phyloP scores from a whole-genome alignment of 2,113 vertebrate species.

The Archilochus colubris region DNA sequence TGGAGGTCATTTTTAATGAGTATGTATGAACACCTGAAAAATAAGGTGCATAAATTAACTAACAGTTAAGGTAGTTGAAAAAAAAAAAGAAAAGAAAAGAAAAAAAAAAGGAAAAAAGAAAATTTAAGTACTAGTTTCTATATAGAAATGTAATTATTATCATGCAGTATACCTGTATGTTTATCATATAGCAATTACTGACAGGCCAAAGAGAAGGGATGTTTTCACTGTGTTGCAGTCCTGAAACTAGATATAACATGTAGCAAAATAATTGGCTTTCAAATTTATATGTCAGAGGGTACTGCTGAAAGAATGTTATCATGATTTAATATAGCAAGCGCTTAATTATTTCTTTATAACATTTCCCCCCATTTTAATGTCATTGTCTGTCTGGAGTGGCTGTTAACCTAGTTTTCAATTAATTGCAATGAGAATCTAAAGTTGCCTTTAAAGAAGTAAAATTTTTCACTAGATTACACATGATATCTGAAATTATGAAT shows the following conservation, averaged over 20 bases:
- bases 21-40: slow-evolving; percentile 69
- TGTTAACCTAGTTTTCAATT: slow-evolving; percentile 83
- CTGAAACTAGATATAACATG: background rate
- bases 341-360: slow-evolving; percentile 60
- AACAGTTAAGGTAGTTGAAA: slow-evolving; percentile 68
- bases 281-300: slow-evolving; percentile 20
- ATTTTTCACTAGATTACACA: slow-evolving; percentile 44
- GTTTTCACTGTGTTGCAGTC: slow-evolving; percentile 27
- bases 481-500: slow-evolving; percentile 40
- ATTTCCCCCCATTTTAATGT: slow-evolving; percentile 13
- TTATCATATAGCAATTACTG: slow-evolving; percentile 59
- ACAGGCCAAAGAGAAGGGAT: slow-evolving; percentile 37
- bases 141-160: slow-evolving; percentile 70
- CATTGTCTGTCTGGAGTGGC: slow-evolving; percentile 54
- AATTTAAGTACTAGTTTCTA: slow-evolving; percentile 73
- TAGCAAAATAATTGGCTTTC: slow-evolving; percentile 22
- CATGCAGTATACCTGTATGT: slow-evolving; percentile 13
- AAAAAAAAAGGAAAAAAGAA: slow-evolving; percentile 34
- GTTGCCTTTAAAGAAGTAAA: slow-evolving; percentile 60
- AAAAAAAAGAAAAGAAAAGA: background rate
- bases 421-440: slow-evolving; percentile 76
- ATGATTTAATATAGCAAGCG: background rate
- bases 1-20: slow-evolving; percentile 77
- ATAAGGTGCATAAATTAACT: slow-evolving; percentile 80
- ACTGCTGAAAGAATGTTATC: slow-evolving; percentile 39